Base-by-base conservation (phyloP, 2,797 vertebrate genomes). In the Sebastes hubbsi region DNA sequence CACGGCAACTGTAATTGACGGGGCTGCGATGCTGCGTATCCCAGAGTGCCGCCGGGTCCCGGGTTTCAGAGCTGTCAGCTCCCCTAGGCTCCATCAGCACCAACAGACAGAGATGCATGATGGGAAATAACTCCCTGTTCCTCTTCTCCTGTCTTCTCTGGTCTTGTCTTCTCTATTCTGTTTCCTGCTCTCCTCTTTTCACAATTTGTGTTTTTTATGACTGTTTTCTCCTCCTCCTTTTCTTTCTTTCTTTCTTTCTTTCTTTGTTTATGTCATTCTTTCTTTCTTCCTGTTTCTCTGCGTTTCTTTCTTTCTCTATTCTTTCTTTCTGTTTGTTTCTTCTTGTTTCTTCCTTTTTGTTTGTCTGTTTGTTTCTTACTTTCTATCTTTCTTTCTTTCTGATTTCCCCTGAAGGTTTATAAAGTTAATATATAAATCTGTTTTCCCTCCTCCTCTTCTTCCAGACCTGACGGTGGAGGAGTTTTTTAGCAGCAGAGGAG, bases 391-490 rank as follows among this genome's bases (percentile, higher is more conserved):
- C 13, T 2, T 27, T 58, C 1, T 8, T 58, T 58, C 25, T 5
- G 25, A 36, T 25, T 30, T 55, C 42, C 38, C 2, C 8, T 46
- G 46, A 46, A 38, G 54, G 12, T 68, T 74, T 32, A 20, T 20
- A 27, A 29, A 58, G 36, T 5, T 4, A 32, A 18, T 56, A 58
- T 54, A 55, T 68, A 29, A 72, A 38, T 30, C 58, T 30, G 8
- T 30, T 18, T 58, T 7, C 13, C 2, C 18, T 71, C 11, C 27
- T 27, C 11, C 1, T 71, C 56, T 13, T 84, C 62, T 10, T 64
- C 4, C 92, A 98, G 97, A 92, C 81, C 82, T 96, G 79, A 97
- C 95, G 2, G 92, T 95, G 83, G 96, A 97, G 86, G 92, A 96
- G 55, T 96, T 98, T 52, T 95, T 98, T 89, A 87, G 89, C 14